Percentiles rank a stretch among this genome's conserved stretches.
Conservation (phyloP, 2,797 vertebrate species). For the Mormyrus hasselquistii region DNA sequence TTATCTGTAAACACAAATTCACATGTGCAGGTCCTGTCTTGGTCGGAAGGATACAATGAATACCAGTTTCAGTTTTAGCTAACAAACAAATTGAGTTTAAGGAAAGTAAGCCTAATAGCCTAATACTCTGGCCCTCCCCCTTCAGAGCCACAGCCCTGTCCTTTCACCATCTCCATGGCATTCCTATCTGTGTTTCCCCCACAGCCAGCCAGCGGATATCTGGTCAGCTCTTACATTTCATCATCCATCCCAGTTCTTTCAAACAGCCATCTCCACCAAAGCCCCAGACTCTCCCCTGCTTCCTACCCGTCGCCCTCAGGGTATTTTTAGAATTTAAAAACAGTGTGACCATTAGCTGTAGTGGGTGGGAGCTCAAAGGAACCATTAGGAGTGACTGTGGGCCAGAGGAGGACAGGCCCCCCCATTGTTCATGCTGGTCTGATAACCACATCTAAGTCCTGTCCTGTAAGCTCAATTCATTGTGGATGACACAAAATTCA, state of each 20-base stretch:
- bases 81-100: background rate
- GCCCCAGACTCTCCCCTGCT: slow-evolving; percentile 16
- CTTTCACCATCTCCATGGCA: background rate
- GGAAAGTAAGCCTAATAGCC: background rate
- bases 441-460: background rate
- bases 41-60: background rate
- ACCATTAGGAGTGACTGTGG: background rate
- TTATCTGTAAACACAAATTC: background rate
- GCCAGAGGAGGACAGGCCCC: background rate
- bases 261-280: slow-evolving; percentile 36
- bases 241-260: slow-evolving; percentile 38
- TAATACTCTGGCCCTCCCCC: background rate
- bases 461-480: background rate
- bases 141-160: background rate
- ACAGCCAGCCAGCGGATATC: slow-evolving; percentile 28
- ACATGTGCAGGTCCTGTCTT: background rate
- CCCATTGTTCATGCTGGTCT: background rate
- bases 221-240: slow-evolving; percentile 29
- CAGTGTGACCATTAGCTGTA: background rate
- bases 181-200: slow-evolving; percentile 44
- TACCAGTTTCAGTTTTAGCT: background rate
- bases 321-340: slow-evolving; percentile 11
- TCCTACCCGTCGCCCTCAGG: slow-evolving; percentile 27
- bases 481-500: slow-evolving; percentile 51
- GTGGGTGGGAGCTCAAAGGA: background rate